Evolutionary conservation across 2,888 invertebrate species (phyloP).

Genomic region (Zygogramma bicolorata): DNA sequence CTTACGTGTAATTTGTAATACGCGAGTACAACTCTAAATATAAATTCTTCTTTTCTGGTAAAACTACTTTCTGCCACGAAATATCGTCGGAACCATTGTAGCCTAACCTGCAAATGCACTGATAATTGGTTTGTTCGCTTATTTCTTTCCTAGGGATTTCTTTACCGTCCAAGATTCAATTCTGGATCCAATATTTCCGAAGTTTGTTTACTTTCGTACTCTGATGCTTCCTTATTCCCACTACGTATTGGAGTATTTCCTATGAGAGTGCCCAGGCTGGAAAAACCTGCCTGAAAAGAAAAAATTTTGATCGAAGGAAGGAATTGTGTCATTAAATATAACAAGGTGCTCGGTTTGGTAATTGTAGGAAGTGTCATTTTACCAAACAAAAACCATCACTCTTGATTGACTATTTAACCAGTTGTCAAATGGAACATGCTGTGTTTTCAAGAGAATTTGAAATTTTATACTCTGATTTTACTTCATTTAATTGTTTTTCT

Average conservation of each 20-base stretch:
- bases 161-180: constrained; percentile 67
- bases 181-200: constrained; percentile 66
- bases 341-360: too few species aligned
- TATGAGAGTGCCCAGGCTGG: constrained; percentile 55
- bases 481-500: too few species aligned
- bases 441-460: too few species aligned
- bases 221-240: constrained; percentile 57
- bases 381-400: too few species aligned
- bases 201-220: constrained; percentile 61
- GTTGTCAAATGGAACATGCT: too few species aligned
- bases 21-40: constrained; percentile 75
- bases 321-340: too few species aligned
- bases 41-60: constrained; percentile 77
- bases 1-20: constrained; percentile 77
- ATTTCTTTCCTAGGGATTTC: background rate
- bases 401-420: too few species aligned
- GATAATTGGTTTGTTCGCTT: background rate
- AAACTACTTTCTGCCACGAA: constrained; percentile 73
- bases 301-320: too few species aligned
- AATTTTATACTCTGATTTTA: too few species aligned
- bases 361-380: too few species aligned
- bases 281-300: constrained; percentile 51
- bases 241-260: constrained; percentile 56
- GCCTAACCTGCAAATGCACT: constrained; percentile 61
- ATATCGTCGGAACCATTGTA: constrained; percentile 70